Conservation (phyloP, 2,797 vertebrate species). For the Pteronotus mesoamericanus region DNA sequence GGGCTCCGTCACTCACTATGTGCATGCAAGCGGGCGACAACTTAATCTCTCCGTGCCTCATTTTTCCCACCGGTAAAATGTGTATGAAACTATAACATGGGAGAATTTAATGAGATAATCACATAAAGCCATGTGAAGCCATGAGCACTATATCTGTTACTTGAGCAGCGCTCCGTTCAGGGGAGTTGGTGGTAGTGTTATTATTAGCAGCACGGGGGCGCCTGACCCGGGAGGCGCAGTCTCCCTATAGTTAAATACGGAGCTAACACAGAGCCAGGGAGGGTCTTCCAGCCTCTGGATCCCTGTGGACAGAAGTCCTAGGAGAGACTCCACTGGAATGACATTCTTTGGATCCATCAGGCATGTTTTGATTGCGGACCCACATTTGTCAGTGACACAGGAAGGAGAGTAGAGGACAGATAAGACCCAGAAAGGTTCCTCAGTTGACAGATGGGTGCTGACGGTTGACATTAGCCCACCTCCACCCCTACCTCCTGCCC, state of each 20-base stretch:
- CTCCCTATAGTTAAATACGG: background rate
- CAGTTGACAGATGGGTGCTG: slow-evolving; percentile 30
- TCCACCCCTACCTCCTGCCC: background rate
- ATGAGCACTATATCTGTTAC: too few species aligned
- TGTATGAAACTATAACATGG: background rate
- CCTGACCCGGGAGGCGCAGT: background rate
- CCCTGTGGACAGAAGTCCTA: background rate
- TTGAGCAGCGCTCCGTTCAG: background rate
- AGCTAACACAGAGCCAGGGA: background rate
- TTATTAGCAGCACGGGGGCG: background rate
- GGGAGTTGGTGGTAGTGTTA: background rate
- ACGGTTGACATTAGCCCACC: background rate
- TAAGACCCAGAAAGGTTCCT: slow-evolving; percentile 45
- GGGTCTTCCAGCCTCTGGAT: background rate
- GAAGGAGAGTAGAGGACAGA: slow-evolving; percentile 49
- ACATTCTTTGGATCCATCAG: background rate
- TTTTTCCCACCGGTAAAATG: background rate
- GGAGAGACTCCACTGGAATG: background rate
- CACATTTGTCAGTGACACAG: background rate
- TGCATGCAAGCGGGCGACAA: background rate
- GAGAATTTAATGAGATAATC: background rate
- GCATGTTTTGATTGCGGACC: background rate
- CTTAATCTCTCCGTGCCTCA: background rate
- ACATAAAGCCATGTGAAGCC: fast-evolving
- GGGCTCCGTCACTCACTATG: background rate